These are phyloP conservation scores for Oscheius sp. DNA, from an alignment of 2,888 invertebrate species.

Conservation along the genomic window DNA sequence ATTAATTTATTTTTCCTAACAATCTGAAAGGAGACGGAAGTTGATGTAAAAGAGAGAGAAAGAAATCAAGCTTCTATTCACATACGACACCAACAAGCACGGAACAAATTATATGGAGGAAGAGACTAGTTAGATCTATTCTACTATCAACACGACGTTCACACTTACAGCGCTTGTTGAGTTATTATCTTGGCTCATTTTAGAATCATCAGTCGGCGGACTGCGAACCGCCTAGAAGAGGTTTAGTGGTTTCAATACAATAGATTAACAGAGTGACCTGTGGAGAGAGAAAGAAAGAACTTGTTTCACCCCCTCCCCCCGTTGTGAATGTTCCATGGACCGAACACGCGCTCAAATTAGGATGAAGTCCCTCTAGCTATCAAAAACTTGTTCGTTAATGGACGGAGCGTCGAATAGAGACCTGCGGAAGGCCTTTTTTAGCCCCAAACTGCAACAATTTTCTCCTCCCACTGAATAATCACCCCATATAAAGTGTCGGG, in stretches of 20 bases:
- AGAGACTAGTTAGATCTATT: constrained; percentile 19
- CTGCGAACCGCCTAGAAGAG: constrained; percentile 12
- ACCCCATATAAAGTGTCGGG: too few relatives aligned
- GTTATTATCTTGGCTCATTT: constrained; percentile 21
- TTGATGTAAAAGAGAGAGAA: neutral
- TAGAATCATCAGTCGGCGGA: constrained; percentile 5
- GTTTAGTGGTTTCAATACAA: neutral
- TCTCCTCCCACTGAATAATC: too few relatives aligned
- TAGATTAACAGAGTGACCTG: neutral
- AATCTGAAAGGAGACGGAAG: neutral
- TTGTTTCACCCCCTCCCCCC: constrained; percentile 6
- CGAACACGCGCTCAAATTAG: constrained; percentile 31
- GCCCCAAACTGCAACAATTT: constrained; percentile 3
- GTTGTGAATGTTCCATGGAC: constrained; percentile 28
- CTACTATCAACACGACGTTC: constrained; percentile 10
- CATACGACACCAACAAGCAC: constrained; percentile 16
- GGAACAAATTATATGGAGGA: neutral
- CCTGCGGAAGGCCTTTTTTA: neutral
- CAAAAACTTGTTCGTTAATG: constrained; percentile 12
- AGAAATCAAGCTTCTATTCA: constrained; percentile 2
- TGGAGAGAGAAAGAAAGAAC: neutral
- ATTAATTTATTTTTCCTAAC: too few relatives aligned
- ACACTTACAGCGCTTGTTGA: constrained; percentile 21
- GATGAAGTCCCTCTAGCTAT: neutral
- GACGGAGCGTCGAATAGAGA: neutral